These are phyloP conservation scores for Xestia c-nigrum DNA, from an alignment of 2,888 invertebrate species.

Conservation along the genomic window DNA sequence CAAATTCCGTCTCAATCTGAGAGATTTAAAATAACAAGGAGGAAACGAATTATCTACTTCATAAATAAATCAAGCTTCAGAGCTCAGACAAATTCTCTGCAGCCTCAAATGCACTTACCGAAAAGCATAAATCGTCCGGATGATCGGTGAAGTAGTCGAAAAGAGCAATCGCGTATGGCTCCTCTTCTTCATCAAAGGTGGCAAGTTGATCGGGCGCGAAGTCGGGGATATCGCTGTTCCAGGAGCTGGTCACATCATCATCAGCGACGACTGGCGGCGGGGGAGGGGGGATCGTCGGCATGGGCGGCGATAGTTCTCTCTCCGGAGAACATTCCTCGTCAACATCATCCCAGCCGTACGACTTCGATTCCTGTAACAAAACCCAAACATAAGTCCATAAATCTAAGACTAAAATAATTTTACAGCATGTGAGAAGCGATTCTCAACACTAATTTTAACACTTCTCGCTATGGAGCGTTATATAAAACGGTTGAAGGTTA, in stretches of 20 bases:
- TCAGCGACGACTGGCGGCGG: slow-evolving; percentile 91
- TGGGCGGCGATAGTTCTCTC: slow-evolving; percentile 92
- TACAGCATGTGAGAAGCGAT: slow-evolving; percentile 27
- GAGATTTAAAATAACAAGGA: slow-evolving; percentile 12
- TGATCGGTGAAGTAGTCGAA: slow-evolving; percentile 95
- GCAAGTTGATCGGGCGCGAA: slow-evolving; percentile 55
- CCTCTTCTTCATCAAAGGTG: slow-evolving; percentile 75
- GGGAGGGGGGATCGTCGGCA: slow-evolving; percentile 95
- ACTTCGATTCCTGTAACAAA: slow-evolving; percentile 79
- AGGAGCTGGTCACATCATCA: slow-evolving; percentile 78
- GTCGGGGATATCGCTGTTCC: slow-evolving; percentile 71
- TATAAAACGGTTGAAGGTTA: slow-evolving; percentile 54
- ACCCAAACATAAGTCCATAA: slow-evolving; percentile 20
- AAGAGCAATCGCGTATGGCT: slow-evolving; percentile 94
- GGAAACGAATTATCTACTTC: background rate
- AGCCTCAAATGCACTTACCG: slow-evolving; percentile 88
- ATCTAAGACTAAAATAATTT: slow-evolving; percentile 13
- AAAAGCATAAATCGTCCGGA: slow-evolving; percentile 94
- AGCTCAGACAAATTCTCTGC: background rate
- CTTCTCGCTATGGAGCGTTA: slow-evolving; percentile 41
- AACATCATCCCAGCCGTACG: slow-evolving; percentile 79
- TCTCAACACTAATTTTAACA: slow-evolving; percentile 54
- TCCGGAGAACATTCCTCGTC: slow-evolving; percentile 78
- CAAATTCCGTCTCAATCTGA: slow-evolving; percentile 8
- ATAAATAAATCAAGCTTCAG: slow-evolving; percentile 20